Evolutionary conservation across 2,888 invertebrate genomes (phyloP), one percentile per base, ranked within the genome.

Genomic region (Myopa tessellatipennis): DNA sequence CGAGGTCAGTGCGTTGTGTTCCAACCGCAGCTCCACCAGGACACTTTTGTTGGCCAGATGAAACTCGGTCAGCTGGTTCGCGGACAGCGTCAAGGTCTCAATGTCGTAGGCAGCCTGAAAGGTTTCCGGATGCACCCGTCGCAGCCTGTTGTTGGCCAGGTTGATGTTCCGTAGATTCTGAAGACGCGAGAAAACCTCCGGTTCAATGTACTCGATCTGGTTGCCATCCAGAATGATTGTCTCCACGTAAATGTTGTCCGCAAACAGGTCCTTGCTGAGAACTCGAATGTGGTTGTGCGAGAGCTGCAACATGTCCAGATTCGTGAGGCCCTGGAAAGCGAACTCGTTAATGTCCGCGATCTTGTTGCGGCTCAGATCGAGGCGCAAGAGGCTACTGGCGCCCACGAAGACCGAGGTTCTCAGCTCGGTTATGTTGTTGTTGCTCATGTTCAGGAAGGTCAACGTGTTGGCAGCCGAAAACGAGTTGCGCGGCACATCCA

Each of bases 341-440:
- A 85, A 84, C 67, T 87, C 87, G 74, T 86, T 87, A 3, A 89
- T 76, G 5, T 82, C 78, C 0, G 80, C 76, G 14, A 89, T 86
- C 0, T 84, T 78, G 77, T 89, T 89, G 61, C 84, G 82, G 26
- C 88, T 87, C 58, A 89, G 75, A 80, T 89, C 89, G 68, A 89
- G 79, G 0, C 88, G 83, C 82, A 88, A 84, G 40, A 88, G 69
- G 1, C 82, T 84, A 76, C 83, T 85, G 0, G 89, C 89, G 0
- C 88, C 89, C 68, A 85, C 85, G 52, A 89, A 89, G 0, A 87
- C 88, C 0, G 89, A 89, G 0, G 88, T 87, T 75, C 85, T 85
- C 16, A 89, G 84, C 58, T 86, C 83, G 3, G 87, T 87, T 14
- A 89, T 83, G 72, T 87, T 85, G 80, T 89, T 89, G 78, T 88